phyloP scores from a whole-genome alignment of 1,140 invertebrate genomes.

The Paramacrobiotus metropolitanus region DNA sequence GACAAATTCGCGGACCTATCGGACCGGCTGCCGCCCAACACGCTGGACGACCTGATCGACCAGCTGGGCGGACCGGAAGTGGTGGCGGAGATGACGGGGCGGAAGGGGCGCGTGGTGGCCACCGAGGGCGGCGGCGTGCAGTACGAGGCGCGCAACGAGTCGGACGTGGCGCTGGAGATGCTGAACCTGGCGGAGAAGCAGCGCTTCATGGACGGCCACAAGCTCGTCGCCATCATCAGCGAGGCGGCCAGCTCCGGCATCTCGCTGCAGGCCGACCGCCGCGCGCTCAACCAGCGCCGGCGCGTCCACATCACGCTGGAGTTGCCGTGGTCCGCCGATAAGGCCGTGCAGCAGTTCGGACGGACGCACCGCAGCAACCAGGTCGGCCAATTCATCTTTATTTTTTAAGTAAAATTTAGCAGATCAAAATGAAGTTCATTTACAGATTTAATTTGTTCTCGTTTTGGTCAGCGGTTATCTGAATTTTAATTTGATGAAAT shows the following conservation, averaged over 20 bases:
- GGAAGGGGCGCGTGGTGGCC: conserved; percentile 82
- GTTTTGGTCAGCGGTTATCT: too few relatives aligned
- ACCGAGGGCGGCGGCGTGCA: conserved; percentile 57
- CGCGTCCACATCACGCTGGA: conserved; percentile 97
- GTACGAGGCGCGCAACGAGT: conserved; percentile 81
- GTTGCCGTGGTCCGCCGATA: conserved; percentile 92
- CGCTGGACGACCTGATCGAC: conserved; percentile 91
- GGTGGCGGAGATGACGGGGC: conserved; percentile 94
- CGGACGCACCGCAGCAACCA: conserved; percentile 59
- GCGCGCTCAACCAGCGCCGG: conserved; percentile 67
- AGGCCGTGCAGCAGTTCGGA: conserved; percentile 98
- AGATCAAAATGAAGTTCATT: too few relatives aligned
- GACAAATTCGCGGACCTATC: conserved; percentile 62
- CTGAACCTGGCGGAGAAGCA: conserved; percentile 61
- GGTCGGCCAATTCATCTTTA: too few relatives aligned
- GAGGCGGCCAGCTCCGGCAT: conserved; percentile 96
- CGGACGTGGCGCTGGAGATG: conserved; percentile 59
- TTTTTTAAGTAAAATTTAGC: too few relatives aligned
- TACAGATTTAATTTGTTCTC: too few relatives aligned
- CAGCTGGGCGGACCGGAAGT: conserved; percentile 88
- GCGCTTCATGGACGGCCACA: conserved; percentile 92
- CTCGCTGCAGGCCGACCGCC: conserved; percentile 76
- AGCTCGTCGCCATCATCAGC: conserved; percentile 71
- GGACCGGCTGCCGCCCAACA: conserved; percentile 76
- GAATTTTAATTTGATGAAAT: too few relatives aligned